Evolutionary conservation across 2,888 invertebrate species (phyloP).

Genomic region (Harmothoe impar): DNA sequence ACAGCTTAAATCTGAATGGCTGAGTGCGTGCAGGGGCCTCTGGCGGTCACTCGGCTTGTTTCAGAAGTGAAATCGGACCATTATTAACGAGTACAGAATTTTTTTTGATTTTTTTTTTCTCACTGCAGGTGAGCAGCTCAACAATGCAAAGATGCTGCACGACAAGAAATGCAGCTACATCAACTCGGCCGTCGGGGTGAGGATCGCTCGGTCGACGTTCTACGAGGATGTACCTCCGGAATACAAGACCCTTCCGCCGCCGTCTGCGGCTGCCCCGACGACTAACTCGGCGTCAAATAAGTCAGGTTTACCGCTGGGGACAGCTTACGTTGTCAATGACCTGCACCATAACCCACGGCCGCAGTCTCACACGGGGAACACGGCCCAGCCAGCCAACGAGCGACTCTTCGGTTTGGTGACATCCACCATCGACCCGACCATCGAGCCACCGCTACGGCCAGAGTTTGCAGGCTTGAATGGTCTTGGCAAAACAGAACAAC

Average conservation of each 20-base stretch:
- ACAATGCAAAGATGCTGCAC: conserved; percentile 46
- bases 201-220: conserved; percentile 48
- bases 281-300: not conserved
- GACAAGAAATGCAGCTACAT: conserved; percentile 48
- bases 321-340: conserved; percentile 55
- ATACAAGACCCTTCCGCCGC: conserved; percentile 8
- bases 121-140: conserved; percentile 36
- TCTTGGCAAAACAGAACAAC: not conserved
- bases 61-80: no score
- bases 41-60: conserved; percentile 33
- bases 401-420: conserved; percentile 40
- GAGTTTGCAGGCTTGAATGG: conserved; percentile 33
- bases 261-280: not conserved
- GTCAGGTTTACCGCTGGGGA: not conserved
- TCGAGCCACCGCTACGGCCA: conserved; percentile 37
- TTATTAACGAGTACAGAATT: no score
- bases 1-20: no score
- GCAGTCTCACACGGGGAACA: not conserved
- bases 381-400: not conserved
- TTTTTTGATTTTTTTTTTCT: no score
- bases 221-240: conserved; percentile 42
- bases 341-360: not conserved
- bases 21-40: no score
- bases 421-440: conserved; percentile 18
- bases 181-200: not conserved